Evolutionary conservation across 1,140 invertebrate genomes (phyloP).

Genomic region (Antheraea pernyi): DNA sequence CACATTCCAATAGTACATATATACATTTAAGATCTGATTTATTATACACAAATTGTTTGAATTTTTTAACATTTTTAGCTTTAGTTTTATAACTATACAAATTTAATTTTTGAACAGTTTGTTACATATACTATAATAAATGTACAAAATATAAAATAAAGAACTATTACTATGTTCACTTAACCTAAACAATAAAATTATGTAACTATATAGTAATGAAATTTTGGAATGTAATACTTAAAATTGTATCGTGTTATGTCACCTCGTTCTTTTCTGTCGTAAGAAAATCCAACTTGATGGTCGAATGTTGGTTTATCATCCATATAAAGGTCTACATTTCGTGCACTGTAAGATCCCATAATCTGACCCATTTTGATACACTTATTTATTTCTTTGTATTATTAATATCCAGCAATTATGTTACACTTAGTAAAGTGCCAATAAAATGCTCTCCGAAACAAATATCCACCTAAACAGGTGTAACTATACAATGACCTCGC

Average conservation of each 20-base stretch:
- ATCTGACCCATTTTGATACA: conserved; percentile 58
- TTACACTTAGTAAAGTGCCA: not conserved
- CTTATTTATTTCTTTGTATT: not conserved
- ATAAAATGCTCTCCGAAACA: not conserved
- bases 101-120: no score
- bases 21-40: no score
- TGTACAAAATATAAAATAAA: no score
- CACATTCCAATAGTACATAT: no score
- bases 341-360: conserved; percentile 72
- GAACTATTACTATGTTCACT: no score
- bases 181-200: conserved; percentile 39
- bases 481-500: no score
- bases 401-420: not conserved
- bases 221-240: conserved; percentile 5
- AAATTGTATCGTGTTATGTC: conserved; percentile 31
- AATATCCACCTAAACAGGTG: no score
- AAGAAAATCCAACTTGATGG: conserved; percentile 86
- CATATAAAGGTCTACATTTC: conserved; percentile 81
- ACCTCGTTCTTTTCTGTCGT: conserved; percentile 88
- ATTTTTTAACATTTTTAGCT: no score
- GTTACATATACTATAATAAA: no score
- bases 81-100: no score
- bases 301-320: conserved; percentile 87
- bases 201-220: conserved; percentile 32
- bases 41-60: no score